These are phyloP conservation scores for Pitta sordida DNA, from an alignment of 2,113 vertebrate species.

Conservation along the genomic window DNA sequence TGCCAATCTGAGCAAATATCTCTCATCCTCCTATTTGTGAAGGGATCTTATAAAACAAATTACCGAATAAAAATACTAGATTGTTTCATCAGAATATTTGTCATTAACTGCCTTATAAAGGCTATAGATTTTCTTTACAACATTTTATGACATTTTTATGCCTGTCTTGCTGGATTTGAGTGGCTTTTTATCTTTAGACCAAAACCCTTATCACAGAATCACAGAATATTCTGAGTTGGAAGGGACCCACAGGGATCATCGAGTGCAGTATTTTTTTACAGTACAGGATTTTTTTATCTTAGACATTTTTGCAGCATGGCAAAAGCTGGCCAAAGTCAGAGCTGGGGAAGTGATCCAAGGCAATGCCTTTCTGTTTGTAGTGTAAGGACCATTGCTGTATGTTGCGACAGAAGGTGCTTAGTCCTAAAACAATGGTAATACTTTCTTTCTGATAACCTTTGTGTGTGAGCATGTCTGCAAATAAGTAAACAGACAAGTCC, in stretches of 20 bases:
- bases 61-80: background rate
- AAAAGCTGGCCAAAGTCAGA: background rate
- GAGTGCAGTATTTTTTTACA: too few species aligned
- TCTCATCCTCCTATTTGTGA: background rate
- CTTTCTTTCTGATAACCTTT: background rate
- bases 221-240: too few species aligned
- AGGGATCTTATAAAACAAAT: background rate
- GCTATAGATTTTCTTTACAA: background rate
- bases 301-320: background rate
- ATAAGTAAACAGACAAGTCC: background rate
- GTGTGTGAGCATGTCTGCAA: background rate
- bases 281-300: too few species aligned
- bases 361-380: background rate
- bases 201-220: background rate
- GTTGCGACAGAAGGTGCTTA: background rate
- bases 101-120: background rate
- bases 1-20: accelerated
- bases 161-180: background rate
- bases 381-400: background rate
- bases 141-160: background rate
- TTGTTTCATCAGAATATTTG: background rate
- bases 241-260: too few species aligned
- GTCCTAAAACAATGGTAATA: background rate
- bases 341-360: background rate
- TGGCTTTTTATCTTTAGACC: background rate